These are phyloP conservation scores for Drosophila mettleri DNA, from an alignment of 2,888 invertebrate species.

Conservation along the genomic window DNA sequence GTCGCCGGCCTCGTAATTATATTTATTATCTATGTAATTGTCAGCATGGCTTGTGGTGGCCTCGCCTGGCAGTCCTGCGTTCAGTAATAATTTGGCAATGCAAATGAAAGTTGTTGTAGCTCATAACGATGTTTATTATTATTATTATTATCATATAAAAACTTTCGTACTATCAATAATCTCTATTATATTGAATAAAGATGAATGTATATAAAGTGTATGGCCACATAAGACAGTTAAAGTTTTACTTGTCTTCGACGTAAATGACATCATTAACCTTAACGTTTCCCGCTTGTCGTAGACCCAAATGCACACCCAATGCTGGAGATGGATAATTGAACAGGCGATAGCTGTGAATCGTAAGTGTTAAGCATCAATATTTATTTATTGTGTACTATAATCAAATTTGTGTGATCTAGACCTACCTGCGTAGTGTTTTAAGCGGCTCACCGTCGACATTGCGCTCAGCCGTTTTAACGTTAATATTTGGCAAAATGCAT, in stretches of 20 bases:
- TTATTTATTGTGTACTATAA: background rate
- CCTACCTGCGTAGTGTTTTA: slow-evolving; percentile 88
- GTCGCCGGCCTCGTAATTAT: slow-evolving; percentile 88
- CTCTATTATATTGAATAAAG: slow-evolving; percentile 71
- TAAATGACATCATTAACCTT: slow-evolving; percentile 86
- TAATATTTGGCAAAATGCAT: slow-evolving; percentile 90
- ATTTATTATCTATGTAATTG: slow-evolving; percentile 92
- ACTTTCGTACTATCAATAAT: slow-evolving; percentile 57
- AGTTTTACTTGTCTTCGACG: slow-evolving; percentile 81
- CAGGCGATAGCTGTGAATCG: slow-evolving; percentile 70
- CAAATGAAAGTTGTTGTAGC: slow-evolving; percentile 55
- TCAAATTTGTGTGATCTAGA: background rate
- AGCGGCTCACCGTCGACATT: slow-evolving; percentile 88
- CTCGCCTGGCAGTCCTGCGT: slow-evolving; percentile 91
- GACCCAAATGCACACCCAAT: slow-evolving; percentile 86
- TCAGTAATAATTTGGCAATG: slow-evolving; percentile 45
- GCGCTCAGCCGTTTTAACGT: slow-evolving; percentile 88
- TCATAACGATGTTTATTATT: slow-evolving; percentile 47
- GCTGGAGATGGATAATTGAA: slow-evolving; percentile 83
- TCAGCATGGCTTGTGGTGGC: slow-evolving; percentile 95
- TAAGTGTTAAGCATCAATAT: background rate
- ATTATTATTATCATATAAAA: slow-evolving; percentile 55
- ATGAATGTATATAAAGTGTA: slow-evolving; percentile 56
- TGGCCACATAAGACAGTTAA: slow-evolving; percentile 18
- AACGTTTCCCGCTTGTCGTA: slow-evolving; percentile 84